Conservation (phyloP, 2,797 vertebrate species). For the Hippoglossus hippoglossus region DNA sequence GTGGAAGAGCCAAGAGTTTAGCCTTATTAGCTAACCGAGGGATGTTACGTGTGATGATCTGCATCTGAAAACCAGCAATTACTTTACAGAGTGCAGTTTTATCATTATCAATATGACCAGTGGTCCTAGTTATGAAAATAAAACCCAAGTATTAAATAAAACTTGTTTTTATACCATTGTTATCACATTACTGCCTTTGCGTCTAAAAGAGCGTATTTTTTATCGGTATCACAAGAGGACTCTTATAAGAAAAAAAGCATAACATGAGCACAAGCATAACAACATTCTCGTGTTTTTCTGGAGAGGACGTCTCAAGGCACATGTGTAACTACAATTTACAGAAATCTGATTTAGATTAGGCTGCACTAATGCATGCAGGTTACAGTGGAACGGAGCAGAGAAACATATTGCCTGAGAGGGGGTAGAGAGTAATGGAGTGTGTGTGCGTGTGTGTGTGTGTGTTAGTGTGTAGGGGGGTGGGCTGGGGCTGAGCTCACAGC, state of each 20-base stretch:
- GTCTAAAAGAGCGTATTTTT: background rate
- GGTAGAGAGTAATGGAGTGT: constrained; percentile 47
- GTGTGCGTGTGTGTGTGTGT: constrained; percentile 28
- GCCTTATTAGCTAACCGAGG: no score
- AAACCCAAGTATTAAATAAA: background rate
- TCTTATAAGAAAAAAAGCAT: constrained; percentile 14
- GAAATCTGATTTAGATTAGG: constrained; percentile 78
- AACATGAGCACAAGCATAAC: constrained; percentile 41
- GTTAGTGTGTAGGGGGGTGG: constrained; percentile 31
- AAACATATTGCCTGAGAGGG: constrained; percentile 85
- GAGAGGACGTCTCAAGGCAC: constrained; percentile 41
- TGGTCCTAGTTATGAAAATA: background rate
- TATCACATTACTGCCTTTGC: constrained; percentile 7
- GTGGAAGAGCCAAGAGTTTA: no score
- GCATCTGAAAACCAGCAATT: background rate
- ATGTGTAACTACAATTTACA: constrained; percentile 66
- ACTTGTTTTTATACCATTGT: background rate
- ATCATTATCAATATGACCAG: background rate
- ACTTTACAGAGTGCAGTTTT: background rate
- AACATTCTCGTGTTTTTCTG: constrained; percentile 31
- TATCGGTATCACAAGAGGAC: constrained; percentile 42
- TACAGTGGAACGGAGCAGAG: constrained; percentile 70
- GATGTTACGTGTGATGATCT: no score
- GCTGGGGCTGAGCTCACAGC: constrained; percentile 87
- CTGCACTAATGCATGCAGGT: constrained; percentile 72